A percentile compares a stretch with the other conserved stretches of the same genome.
phyloP scores from a whole-genome alignment of 1,140 invertebrate genomes.

The Phymorhynchus buccinoides region DNA sequence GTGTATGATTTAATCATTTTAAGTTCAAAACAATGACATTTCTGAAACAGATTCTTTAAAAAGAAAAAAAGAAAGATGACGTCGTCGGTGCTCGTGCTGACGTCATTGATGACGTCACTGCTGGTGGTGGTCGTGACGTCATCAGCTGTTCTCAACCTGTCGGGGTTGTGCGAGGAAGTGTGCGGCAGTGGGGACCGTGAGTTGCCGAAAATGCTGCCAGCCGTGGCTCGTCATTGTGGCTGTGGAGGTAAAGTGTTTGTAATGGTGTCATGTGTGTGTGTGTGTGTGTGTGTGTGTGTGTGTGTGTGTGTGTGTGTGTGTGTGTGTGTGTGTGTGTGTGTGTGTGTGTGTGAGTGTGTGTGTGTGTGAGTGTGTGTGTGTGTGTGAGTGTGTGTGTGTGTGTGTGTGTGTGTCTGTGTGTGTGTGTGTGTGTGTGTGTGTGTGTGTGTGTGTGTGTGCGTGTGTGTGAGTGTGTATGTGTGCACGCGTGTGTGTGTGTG shows the following conservation, averaged over 20 bases:
- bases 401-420: background rate
- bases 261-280: background rate
- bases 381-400: background rate
- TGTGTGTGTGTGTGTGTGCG: background rate
- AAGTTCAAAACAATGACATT: too few relatives aligned
- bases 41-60: background rate
- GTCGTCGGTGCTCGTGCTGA: background rate
- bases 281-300: conserved; percentile 7
- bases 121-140: background rate
- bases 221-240: background rate
- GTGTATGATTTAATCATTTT: too few relatives aligned
- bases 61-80: background rate
- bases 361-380: conserved; percentile 9
- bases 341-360: background rate
- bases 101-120: background rate
- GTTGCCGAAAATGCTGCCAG: background rate
- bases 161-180: background rate
- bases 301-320: conserved; percentile 16
- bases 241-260: background rate
- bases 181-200: background rate
- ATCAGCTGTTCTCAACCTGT: background rate
- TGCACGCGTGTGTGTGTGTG: background rate
- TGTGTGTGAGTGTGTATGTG: background rate
- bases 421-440: background rate
- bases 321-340: background rate